Conservation (phyloP, 1,140 invertebrate genomes). For the Bombus consobrinus region DNA sequence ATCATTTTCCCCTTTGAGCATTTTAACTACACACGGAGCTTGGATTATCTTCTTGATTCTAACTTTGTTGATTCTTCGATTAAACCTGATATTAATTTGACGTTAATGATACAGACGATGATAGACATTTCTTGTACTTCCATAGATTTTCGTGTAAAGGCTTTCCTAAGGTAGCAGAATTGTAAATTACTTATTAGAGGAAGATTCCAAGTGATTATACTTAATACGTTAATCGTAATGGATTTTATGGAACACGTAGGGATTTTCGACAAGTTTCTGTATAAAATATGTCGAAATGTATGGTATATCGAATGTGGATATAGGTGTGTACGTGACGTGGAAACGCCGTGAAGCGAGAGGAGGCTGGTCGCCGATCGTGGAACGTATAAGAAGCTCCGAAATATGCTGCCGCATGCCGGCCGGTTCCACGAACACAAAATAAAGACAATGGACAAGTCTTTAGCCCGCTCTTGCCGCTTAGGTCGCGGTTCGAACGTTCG, state of each 20-base stretch:
- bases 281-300: constrained; percentile 1
- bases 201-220: no score
- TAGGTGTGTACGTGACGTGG: constrained; percentile 12
- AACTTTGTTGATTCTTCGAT: no score
- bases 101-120: no score
- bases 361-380: neutral
- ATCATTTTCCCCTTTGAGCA: no score
- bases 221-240: neutral
- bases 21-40: no score
- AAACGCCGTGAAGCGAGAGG: constrained; percentile 3
- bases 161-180: no score
- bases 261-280: neutral
- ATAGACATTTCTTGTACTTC: no score
- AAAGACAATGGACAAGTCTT: constrained; percentile 65
- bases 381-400: constrained; percentile 61
- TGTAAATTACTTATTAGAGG: no score
- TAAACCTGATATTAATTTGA: no score
- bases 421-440: constrained; percentile 63
- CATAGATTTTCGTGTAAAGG: no score
- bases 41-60: no score
- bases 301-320: neutral
- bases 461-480: constrained; percentile 36
- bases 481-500: constrained; percentile 39
- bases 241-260: neutral
- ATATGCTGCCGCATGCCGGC: constrained; percentile 60